These are phyloP conservation scores for Icerya purchasi DNA, from an alignment of 2,888 invertebrate genomes.

Conservation along the genomic window DNA sequence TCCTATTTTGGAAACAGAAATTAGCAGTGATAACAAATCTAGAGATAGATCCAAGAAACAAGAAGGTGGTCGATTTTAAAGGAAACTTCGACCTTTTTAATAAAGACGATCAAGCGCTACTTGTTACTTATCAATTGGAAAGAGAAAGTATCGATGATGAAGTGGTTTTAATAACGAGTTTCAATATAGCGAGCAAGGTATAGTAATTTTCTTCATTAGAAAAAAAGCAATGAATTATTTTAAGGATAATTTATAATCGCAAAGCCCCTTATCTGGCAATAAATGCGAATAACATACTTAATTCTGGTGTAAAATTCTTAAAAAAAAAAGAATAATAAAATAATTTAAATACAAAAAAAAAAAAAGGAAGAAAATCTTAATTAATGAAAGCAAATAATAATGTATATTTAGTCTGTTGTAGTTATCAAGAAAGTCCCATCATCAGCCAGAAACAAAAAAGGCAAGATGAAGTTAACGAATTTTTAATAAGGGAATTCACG, in stretches of 20 bases:
- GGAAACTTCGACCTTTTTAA: slow-evolving; percentile 7
- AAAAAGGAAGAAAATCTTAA: too few relatives aligned
- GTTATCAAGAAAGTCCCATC: too few relatives aligned
- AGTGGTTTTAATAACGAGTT: neutral
- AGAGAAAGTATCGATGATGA: slow-evolving; percentile 6
- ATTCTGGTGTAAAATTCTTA: neutral
- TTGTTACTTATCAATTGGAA: slow-evolving; percentile 4
- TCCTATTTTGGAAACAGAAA: neutral
- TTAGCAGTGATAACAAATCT: neutral
- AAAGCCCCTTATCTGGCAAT: too few relatives aligned
- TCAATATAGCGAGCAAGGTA: slow-evolving; percentile 6
- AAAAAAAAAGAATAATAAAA: neutral
- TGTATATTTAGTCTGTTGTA: too few relatives aligned
- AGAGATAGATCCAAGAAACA: neutral
- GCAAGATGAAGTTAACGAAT: too few relatives aligned
- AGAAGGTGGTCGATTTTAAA: slow-evolving; percentile 3
- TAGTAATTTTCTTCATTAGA: too few relatives aligned
- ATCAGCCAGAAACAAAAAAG: too few relatives aligned
- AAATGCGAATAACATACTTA: neutral
- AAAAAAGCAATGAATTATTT: neutral
- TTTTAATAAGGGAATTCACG: too few relatives aligned
- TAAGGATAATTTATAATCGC: too few relatives aligned
- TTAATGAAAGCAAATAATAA: too few relatives aligned
- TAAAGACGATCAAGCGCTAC: slow-evolving; percentile 5
- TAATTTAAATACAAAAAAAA: too few relatives aligned